Evolutionary conservation across 1,140 invertebrate genomes (phyloP), one percentile per base, ranked within the genome.

Genomic region (Hycleus cichorii): DNA sequence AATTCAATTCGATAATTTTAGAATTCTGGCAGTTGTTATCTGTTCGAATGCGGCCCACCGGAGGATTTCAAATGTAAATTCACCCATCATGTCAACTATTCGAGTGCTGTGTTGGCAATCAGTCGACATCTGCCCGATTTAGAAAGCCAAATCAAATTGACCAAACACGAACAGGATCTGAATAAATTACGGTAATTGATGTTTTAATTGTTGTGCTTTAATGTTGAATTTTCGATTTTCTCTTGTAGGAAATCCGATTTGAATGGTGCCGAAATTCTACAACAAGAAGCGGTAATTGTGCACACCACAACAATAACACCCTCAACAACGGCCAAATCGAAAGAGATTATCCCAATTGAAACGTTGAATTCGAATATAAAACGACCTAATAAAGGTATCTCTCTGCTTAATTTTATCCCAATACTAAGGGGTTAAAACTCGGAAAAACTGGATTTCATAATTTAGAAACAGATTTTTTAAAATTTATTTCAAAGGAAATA

Each of bases 51-150:
- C 74, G 92, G 92, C 0, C 82, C 88, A 18, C 83, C 88, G 0
- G 87, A 90, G 68, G 88, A 93, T 71, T 94, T 94, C 74, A 89
- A 90, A 66, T 96, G 93, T 77, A 92, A 93, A 78, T 96, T 96
- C 68, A 93, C 91, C 1, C 80, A 82, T 42, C 92, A 96, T 73
- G 81, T 81, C 7, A 90, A 91, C 74, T 96, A 94, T 73, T 91
- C 88, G n/a, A 93, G 90, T 71, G 90, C 88, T 27, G 83, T 93
- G 44, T 75, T 93, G 45, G 84, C 84, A 8, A 69, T 81, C 6
- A 86, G 81, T 68, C 78, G 81, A 57, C 80, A 80, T 64, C 74
- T 81, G 47, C 77, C 81, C 47, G 82, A 85, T 72, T 74, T 86
- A 52, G 84, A 87, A 61, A 83, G 84, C 70, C 82, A 86, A 69